These are phyloP conservation scores for Lates japonicus DNA, from an alignment of 2,797 vertebrate genomes.

Conservation along the genomic window DNA sequence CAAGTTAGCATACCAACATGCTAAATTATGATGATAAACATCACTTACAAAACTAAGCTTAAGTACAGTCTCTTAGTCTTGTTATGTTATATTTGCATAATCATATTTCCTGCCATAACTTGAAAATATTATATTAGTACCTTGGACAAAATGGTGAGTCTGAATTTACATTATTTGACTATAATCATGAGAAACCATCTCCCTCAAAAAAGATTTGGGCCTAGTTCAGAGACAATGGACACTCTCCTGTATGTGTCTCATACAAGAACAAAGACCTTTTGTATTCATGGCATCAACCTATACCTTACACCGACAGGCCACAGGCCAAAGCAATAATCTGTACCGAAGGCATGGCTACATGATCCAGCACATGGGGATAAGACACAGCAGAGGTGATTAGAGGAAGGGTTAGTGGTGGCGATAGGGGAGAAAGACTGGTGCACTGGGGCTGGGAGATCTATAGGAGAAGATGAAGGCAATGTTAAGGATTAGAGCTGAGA, in stretches of 20 bases:
- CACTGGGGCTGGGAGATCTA: not conserved
- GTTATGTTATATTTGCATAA: too few species aligned
- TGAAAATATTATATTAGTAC: too few species aligned
- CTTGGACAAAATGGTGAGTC: too few species aligned
- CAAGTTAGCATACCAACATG: too few species aligned
- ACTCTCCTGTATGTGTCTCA: not conserved
- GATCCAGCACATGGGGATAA: not conserved
- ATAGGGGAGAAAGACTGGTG: not conserved
- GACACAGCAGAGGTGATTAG: not conserved
- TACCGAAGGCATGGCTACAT: not conserved
- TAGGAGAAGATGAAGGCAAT: not conserved
- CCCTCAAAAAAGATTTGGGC: not conserved
- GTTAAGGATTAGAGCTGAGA: not conserved
- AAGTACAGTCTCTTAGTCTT: too few species aligned
- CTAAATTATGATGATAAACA: too few species aligned
- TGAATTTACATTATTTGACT: not conserved
- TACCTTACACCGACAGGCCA: not conserved
- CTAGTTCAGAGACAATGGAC: not conserved
- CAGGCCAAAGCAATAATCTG: not conserved
- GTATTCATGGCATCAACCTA: not conserved
- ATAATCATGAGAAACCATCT: not conserved
- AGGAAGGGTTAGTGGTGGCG: not conserved
- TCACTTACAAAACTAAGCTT: too few species aligned
- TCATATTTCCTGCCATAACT: too few species aligned
- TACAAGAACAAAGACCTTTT: not conserved